Conservation (phyloP, 2,113 vertebrate genomes). For the Vimba vimba region DNA sequence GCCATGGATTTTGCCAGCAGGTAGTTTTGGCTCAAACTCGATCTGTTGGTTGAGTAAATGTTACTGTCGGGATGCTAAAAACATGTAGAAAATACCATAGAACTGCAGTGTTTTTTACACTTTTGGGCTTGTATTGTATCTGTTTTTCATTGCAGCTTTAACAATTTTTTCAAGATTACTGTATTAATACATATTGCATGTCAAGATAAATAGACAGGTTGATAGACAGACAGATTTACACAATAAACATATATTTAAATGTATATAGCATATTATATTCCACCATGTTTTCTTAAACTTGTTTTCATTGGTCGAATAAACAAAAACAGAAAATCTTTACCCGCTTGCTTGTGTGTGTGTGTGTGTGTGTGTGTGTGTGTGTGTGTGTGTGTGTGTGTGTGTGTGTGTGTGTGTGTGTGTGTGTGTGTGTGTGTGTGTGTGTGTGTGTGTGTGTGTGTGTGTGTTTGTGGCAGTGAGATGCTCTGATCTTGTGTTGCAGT, state of each 20-base stretch:
- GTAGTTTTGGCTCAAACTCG: too few species aligned
- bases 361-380: neutral
- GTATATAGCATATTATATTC: neutral
- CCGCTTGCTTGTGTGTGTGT: neutral
- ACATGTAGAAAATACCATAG: neutral
- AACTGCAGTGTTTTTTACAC: neutral
- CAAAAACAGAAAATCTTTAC: neutral
- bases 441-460: neutral
- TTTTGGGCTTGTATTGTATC: neutral
- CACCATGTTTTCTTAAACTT: neutral
- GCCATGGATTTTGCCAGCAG: neutral
- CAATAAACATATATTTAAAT: too few species aligned
- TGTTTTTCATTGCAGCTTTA: neutral
- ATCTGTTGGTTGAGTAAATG: neutral
- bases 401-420: neutral
- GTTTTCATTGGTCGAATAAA: slow-evolving; percentile 3
- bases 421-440: neutral
- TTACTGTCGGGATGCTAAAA: neutral
- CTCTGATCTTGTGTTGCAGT: slow-evolving; percentile 9
- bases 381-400: neutral
- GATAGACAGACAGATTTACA: neutral
- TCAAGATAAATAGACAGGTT: neutral
- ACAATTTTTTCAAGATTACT: neutral
- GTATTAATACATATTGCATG: neutral
- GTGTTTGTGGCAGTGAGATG: neutral